Percentiles rank a stretch among this genome's conserved stretches.
Evolutionary conservation across 2,888 invertebrate species (phyloP).

Genomic region (Apodemia zela): DNA sequence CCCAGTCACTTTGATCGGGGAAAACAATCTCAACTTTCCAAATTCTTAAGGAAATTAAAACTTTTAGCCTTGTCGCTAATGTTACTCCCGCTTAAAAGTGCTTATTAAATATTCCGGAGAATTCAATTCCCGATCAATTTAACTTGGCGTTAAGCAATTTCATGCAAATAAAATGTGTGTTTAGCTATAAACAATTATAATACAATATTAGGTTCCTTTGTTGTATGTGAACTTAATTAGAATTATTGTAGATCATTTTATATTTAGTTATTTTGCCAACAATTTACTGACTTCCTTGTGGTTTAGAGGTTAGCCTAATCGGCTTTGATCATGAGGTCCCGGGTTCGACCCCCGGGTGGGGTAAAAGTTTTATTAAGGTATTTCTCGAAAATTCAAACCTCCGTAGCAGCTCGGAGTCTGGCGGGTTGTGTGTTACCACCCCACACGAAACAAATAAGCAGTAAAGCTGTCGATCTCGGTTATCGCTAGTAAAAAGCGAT

Average conservation of each 20-base stretch:
- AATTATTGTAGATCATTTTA: background rate
- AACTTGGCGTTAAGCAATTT: slow-evolving; percentile 19
- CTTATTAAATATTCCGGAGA: slow-evolving; percentile 32
- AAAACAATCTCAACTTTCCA: slow-evolving; percentile 71
- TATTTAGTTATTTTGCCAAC: background rate
- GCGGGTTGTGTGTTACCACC: too few species aligned
- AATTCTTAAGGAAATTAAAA: slow-evolving; percentile 70
- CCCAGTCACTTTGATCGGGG: slow-evolving; percentile 57
- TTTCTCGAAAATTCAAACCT: too few species aligned
- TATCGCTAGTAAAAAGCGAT: too few species aligned
- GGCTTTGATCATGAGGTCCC: too few species aligned
- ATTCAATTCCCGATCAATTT: slow-evolving; percentile 26
- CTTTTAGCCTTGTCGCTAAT: slow-evolving; percentile 40
- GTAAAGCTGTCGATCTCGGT: too few species aligned
- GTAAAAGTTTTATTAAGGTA: too few species aligned
- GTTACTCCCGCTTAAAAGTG: slow-evolving; percentile 28
- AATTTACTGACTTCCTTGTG: background rate
- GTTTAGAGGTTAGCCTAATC: too few species aligned
- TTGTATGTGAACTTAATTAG: background rate
- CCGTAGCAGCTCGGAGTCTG: too few species aligned
- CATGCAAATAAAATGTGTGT: slow-evolving; percentile 16
- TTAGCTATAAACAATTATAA: background rate
- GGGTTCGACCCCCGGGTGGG: too few species aligned
- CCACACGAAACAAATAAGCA: too few species aligned
- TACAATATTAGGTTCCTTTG: background rate